phyloP scores from a whole-genome alignment of 2,113 vertebrate species.

The Psilopogon haemacephalus region DNA sequence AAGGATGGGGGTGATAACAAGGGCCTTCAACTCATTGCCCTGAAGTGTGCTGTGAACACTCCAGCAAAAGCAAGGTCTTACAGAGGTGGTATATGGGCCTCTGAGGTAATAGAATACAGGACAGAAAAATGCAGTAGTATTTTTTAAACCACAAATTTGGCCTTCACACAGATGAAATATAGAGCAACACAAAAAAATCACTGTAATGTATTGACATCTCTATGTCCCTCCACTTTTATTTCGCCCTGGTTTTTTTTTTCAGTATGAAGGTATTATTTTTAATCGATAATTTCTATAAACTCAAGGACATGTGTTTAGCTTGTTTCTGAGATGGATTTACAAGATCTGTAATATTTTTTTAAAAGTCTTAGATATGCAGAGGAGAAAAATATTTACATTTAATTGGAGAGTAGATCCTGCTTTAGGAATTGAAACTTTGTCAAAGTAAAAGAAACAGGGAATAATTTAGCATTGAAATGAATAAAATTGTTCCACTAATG shows the following conservation, averaged over 20 bases:
- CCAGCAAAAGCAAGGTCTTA: too few relatives aligned
- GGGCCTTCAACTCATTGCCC: too few relatives aligned
- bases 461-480: not conserved
- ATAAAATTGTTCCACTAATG: not conserved
- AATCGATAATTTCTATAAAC: not conserved
- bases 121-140: not conserved
- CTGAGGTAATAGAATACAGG: too few relatives aligned
- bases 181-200: not conserved
- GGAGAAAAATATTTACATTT: not conserved
- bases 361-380: not conserved
- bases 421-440: not conserved
- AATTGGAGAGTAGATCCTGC: not conserved
- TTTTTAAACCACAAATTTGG: not conserved
- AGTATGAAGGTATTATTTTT: not conserved
- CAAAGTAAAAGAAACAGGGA: not conserved
- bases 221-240: not conserved
- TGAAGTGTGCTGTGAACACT: too few relatives aligned
- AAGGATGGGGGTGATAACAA: too few relatives aligned
- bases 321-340: not conserved
- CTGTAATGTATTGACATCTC: not conserved
- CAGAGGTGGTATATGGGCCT: too few relatives aligned
- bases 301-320: not conserved
- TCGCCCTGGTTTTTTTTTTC: not conserved
- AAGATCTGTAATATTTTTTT: not conserved
- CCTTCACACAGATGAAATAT: not conserved